These are phyloP conservation scores for Capitulum mitella DNA, from an alignment of 2,888 invertebrate species.

Conservation along the genomic window DNA sequence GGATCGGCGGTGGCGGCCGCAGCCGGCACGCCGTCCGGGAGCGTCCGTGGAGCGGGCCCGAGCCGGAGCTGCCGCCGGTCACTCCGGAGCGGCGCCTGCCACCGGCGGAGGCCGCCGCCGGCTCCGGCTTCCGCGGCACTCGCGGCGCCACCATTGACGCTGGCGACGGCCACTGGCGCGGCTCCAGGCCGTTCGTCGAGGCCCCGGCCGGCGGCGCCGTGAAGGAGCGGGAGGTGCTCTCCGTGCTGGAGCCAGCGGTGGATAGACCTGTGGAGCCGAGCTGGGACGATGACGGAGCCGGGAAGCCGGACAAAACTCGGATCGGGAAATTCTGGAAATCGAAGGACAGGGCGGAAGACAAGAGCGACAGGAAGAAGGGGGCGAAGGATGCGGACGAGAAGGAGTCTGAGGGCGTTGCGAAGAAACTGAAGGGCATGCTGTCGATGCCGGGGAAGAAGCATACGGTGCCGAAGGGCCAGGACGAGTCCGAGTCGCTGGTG, in stretches of 20 bases:
- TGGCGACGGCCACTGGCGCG: neutral
- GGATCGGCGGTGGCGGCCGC: neutral
- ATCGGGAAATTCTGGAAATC: neutral
- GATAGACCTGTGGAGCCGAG: neutral
- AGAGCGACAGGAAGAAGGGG: neutral
- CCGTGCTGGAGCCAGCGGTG: neutral
- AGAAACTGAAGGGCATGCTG: neutral
- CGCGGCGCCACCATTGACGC: neutral
- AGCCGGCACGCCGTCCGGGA: neutral
- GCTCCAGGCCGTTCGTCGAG: neutral
- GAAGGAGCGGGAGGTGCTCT: neutral
- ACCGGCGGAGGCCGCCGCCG: no score
- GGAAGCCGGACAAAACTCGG: neutral
- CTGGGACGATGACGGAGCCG: neutral
- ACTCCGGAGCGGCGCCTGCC: no score
- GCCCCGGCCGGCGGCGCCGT: neutral
- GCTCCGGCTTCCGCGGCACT: neutral
- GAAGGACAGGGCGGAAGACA: neutral
- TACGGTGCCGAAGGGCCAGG: neutral
- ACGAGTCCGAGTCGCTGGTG: neutral
- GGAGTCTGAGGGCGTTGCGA: neutral
- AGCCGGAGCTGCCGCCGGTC: neutral
- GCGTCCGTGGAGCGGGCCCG: neutral
- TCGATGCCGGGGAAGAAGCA: neutral
- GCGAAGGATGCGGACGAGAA: neutral